Evolutionary conservation across 1,140 invertebrate genomes (phyloP).

Genomic region (Calephelis nemesis): DNA sequence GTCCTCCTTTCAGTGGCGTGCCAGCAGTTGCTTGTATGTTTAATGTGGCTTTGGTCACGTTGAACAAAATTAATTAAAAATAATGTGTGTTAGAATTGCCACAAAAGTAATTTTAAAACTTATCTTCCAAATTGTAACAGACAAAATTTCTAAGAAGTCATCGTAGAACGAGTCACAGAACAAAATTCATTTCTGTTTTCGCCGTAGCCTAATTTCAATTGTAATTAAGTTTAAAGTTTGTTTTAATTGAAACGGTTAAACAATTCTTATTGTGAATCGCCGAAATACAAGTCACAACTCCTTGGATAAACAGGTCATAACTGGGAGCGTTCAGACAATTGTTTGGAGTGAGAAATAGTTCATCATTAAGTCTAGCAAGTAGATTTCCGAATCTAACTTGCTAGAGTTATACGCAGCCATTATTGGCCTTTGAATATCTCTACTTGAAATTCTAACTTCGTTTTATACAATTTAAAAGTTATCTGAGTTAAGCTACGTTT

Average conservation of each 20-base stretch:
- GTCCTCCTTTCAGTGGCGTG: too few species aligned
- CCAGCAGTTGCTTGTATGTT: too few species aligned
- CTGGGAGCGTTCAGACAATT: constrained; percentile 7
- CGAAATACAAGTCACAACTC: constrained; percentile 12
- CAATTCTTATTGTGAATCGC: constrained; percentile 17
- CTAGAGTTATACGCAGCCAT: constrained; percentile 6
- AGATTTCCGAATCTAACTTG: neutral
- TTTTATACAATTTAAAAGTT: too few species aligned
- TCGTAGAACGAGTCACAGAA: neutral
- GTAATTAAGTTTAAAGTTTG: constrained; percentile 15
- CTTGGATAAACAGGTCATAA: constrained; percentile 15
- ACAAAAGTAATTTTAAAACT: too few species aligned
- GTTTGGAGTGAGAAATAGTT: constrained; percentile 14
- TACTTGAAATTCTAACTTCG: too few species aligned
- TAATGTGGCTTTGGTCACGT: too few species aligned
- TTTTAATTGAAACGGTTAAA: constrained; percentile 16
- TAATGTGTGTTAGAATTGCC: too few species aligned
- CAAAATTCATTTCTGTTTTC: constrained; percentile 5
- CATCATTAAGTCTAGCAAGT: constrained; percentile 2
- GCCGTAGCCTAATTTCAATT: constrained; percentile 15
- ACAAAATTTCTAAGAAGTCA: too few species aligned
- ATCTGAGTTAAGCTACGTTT: too few species aligned
- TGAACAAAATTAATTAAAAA: too few species aligned
- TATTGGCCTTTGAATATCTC: constrained; percentile 1
- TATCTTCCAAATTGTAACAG: too few species aligned